phyloP scores from a whole-genome alignment of 30 jellyfish, hydroid and myxozoan species.

The Hydra vulgaris region DNA sequence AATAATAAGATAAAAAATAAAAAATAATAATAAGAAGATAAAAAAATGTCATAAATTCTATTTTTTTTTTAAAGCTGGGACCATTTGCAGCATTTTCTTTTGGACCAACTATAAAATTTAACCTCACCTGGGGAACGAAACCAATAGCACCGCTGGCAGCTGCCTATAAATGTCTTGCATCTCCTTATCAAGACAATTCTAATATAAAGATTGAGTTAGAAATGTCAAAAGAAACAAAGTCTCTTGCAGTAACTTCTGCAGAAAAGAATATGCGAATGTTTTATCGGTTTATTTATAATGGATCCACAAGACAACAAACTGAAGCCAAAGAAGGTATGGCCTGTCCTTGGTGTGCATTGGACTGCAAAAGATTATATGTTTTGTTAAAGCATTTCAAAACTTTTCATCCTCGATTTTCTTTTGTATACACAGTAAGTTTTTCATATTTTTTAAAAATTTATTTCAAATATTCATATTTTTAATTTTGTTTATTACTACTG shows the following conservation, averaged over 20 bases:
- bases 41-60: no score
- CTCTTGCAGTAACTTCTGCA: neutral
- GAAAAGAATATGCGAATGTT: slow-evolving; percentile 33
- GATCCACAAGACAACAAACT: slow-evolving; percentile 85
- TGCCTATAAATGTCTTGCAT: neutral
- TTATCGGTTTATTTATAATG: slow-evolving; percentile 68
- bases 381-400: slow-evolving; percentile 66
- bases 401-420: slow-evolving; percentile 74
- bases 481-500: neutral
- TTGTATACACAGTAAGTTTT: slow-evolving; percentile 69
- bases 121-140: slow-evolving; percentile 56
- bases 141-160: neutral
- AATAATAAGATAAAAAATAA: no score
- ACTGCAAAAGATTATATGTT: slow-evolving; percentile 55
- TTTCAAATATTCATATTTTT: no score
- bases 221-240: neutral
- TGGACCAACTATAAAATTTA: slow-evolving; percentile 89
- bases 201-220: neutral
- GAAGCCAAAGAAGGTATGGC: slow-evolving; percentile 84
- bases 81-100: slow-evolving; percentile 85
- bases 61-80: slow-evolving; percentile 57
- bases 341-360: slow-evolving; percentile 91
- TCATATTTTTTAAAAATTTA: neutral
- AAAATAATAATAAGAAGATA: no score
- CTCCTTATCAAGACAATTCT: slow-evolving; percentile 16